Conservation (phyloP, 2,888 invertebrate genomes). For the Pollenia griseotomentosa region DNA sequence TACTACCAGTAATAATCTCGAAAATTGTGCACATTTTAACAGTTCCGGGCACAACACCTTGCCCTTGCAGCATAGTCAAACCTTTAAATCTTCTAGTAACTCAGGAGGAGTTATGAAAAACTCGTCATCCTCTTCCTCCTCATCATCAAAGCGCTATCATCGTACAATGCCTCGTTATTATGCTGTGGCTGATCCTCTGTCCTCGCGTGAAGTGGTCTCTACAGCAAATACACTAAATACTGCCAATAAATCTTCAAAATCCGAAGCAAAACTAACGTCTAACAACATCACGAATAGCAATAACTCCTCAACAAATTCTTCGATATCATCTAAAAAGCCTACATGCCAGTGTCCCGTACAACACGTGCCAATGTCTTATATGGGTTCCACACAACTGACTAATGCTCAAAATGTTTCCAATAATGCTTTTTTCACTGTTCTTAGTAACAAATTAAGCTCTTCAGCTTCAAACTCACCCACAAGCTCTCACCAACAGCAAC, state of each 20-base stretch:
- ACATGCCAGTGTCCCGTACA: constrained; percentile 84
- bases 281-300: constrained; percentile 56
- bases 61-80: constrained; percentile 76
- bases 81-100: constrained; percentile 71
- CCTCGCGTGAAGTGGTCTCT: constrained; percentile 65
- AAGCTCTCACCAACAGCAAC: constrained; percentile 46
- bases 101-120: constrained; percentile 63
- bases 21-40: constrained; percentile 50
- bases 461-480: constrained; percentile 72
- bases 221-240: constrained; percentile 49
- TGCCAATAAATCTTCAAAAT: constrained; percentile 66
- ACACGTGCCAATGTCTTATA: constrained; percentile 84
- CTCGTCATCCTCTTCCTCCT: constrained; percentile 80
- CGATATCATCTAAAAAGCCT: constrained; percentile 80
- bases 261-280: constrained; percentile 57
- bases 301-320: constrained; percentile 54
- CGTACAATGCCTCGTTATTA: constrained; percentile 84
- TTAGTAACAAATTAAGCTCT: constrained; percentile 78
- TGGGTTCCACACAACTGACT: constrained; percentile 82
- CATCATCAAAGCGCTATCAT: constrained; percentile 83
- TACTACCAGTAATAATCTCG: constrained; percentile 71
- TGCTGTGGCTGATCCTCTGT: constrained; percentile 81
- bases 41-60: constrained; percentile 75
- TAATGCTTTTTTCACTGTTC: constrained; percentile 79
- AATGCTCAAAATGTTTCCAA: constrained; percentile 77